Conservation (phyloP, 2,888 invertebrate genomes). For the Choreutis nemorana region DNA sequence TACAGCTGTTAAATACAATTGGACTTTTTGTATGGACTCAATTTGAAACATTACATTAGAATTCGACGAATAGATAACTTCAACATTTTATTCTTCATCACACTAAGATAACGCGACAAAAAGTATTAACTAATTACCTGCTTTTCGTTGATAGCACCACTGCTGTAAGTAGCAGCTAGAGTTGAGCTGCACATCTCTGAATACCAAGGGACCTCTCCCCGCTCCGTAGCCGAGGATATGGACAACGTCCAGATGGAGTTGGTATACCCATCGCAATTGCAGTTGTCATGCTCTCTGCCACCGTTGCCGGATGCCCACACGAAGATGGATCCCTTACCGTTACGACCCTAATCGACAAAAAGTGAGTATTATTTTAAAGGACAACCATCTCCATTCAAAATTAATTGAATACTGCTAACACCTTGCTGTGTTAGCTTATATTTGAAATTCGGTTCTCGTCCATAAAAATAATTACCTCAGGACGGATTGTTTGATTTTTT, state of each 20-base stretch:
- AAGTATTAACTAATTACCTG: conserved; percentile 72
- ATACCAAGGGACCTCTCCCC: conserved; percentile 94
- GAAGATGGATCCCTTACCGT: conserved; percentile 95
- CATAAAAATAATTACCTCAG: no score
- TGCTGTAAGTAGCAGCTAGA: conserved; percentile 97
- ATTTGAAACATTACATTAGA: no score
- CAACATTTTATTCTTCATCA: no score
- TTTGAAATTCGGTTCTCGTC: no score
- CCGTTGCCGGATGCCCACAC: conserved; percentile 99
- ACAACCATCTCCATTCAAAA: background rate
- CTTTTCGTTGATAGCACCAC: conserved; percentile 88
- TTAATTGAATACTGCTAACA: no score
- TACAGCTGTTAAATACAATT: no score
- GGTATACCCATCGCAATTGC: conserved; percentile 99
- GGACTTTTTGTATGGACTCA: no score
- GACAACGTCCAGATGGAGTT: conserved; percentile 99
- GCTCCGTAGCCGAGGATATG: conserved; percentile 93
- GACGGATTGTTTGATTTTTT: no score
- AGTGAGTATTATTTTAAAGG: background rate
- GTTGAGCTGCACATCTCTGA: conserved; percentile 99
- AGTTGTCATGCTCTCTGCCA: conserved; percentile 94
- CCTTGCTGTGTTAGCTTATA: no score
- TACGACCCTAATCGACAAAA: conserved; percentile 75
- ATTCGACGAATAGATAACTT: no score
- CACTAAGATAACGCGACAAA: background rate